Evolutionary conservation across 2,113 vertebrate species (phyloP).

Genomic region (Andinoacara biseriatus): DNA sequence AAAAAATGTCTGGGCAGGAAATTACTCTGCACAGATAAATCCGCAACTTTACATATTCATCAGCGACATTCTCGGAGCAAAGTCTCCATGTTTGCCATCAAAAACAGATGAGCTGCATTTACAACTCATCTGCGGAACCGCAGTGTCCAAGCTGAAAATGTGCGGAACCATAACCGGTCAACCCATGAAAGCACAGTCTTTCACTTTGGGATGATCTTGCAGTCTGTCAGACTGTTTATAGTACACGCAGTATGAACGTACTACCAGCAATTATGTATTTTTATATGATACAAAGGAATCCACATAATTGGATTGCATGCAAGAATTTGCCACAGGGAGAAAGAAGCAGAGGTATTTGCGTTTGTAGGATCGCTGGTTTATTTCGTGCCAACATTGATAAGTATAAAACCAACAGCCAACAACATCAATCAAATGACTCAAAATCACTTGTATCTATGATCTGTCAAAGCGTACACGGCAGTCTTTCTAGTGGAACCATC

Average conservation of each 20-base stretch:
- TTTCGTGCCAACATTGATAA: neutral
- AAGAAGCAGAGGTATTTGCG: neutral
- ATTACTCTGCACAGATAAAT: slow-evolving; percentile 63
- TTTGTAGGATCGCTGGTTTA: neutral
- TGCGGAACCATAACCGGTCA: neutral
- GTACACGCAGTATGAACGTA: neutral
- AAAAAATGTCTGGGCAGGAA: slow-evolving; percentile 64
- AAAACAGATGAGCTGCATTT: slow-evolving; percentile 40
- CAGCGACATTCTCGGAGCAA: slow-evolving; percentile 15
- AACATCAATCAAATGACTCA: slow-evolving; percentile 14
- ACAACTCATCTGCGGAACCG: slow-evolving; percentile 22
- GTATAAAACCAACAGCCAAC: neutral
- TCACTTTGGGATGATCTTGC: neutral
- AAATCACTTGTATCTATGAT: neutral
- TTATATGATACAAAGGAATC: neutral
- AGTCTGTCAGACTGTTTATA: neutral
- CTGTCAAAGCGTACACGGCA: neutral
- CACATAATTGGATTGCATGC: neutral
- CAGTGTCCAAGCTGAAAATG: slow-evolving; percentile 12
- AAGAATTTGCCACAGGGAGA: neutral
- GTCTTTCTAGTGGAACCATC: neutral
- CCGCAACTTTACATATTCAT: slow-evolving; percentile 59
- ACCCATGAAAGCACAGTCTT: neutral
- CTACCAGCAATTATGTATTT: neutral
- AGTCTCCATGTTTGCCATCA: slow-evolving; percentile 1